Percentiles rank a stretch among this genome's conserved stretches.
Conservation (phyloP, 2,797 vertebrate species). For the Neomorphus geoffroyi region DNA sequence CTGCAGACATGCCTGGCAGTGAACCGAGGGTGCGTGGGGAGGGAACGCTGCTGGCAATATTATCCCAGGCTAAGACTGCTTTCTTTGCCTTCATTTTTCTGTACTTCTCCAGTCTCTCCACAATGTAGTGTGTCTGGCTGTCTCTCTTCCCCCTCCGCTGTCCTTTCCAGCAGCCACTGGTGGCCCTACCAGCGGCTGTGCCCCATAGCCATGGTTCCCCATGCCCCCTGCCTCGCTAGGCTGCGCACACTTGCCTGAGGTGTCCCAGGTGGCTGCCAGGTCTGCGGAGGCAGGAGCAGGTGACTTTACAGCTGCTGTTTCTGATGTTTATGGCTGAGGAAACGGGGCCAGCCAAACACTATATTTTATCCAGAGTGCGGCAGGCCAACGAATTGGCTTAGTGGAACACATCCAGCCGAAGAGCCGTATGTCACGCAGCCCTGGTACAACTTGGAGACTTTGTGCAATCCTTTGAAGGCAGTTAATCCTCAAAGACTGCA, state of each 20-base stretch:
- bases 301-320: background rate
- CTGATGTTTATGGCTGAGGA: background rate
- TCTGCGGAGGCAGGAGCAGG: background rate
- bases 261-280: background rate
- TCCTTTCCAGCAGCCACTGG: background rate
- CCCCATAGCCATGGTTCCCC: fast-evolving
- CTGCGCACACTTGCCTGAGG: background rate
- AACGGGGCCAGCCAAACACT: background rate
- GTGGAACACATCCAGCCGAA: background rate
- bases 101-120: background rate
- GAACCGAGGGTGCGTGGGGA: fast-evolving
- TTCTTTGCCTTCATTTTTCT: background rate
- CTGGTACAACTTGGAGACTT: background rate
- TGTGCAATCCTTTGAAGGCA: background rate
- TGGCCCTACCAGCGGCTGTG: fast-evolving
- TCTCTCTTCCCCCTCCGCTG: background rate
- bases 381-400: background rate
- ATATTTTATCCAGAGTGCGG: background rate
- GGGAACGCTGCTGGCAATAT: background rate
- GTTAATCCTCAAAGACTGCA: background rate
- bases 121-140: background rate
- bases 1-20: background rate
- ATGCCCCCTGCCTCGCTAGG: background rate
- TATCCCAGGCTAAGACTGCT: background rate
- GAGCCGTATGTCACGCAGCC: background rate